Evolutionary conservation across 2,797 vertebrate genomes (phyloP).

Genomic region (Parauchenoglanis punctatus): DNA sequence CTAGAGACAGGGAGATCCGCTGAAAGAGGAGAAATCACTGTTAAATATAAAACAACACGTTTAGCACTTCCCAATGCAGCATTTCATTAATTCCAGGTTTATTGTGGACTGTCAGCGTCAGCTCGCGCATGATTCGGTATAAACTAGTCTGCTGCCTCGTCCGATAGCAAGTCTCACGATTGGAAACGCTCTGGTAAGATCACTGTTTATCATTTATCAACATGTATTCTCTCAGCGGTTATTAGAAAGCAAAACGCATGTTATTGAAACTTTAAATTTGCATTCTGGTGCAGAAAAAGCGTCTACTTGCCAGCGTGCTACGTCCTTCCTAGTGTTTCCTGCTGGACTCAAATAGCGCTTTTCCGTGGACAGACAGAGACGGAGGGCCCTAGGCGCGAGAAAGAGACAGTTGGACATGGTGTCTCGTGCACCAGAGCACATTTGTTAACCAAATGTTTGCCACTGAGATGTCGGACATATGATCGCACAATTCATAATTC

Average conservation of each 20-base stretch:
- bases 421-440: not conserved
- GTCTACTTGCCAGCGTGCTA: not conserved
- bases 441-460: constrained; percentile 28
- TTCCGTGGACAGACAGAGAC: not conserved
- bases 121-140: constrained; percentile 62
- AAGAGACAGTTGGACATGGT: not conserved
- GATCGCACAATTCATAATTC: not conserved
- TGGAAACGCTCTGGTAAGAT: constrained; percentile 68
- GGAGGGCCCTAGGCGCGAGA: not conserved
- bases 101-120: constrained; percentile 43
- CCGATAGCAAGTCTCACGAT: constrained; percentile 56
- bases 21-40: constrained; percentile 9
- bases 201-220: not conserved
- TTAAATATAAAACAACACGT: not conserved
- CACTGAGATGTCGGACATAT: not conserved
- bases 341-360: not conserved
- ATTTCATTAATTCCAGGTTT: constrained; percentile 5
- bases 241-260: too few relatives aligned
- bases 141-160: constrained; percentile 62
- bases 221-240: not conserved
- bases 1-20: constrained; percentile 31
- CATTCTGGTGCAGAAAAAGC: not conserved
- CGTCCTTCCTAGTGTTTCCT: not conserved
- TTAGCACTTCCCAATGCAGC: constrained; percentile 22
- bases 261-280: not conserved